Evolutionary conservation across 1,140 invertebrate species (phyloP).

Genomic region (Macrosteles quadrilineatus): DNA sequence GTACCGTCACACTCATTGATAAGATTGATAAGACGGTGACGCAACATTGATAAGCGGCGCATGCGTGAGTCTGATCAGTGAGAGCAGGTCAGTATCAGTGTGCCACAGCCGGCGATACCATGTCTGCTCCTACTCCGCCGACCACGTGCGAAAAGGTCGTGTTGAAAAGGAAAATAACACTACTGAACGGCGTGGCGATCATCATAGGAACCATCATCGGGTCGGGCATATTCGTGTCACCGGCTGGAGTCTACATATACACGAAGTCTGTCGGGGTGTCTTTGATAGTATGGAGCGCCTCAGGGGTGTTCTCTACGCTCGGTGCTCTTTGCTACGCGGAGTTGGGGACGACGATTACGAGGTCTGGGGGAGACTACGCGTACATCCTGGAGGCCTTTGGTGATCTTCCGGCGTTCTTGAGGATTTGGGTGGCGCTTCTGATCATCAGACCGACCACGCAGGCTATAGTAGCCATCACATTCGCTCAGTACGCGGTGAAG

Average conservation of each 20-base stretch:
- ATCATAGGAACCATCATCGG: conserved; percentile 84
- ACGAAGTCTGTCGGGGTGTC: conserved; percentile 67
- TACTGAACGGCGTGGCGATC: conserved; percentile 84
- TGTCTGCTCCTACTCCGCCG: background rate
- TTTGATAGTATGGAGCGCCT: conserved; percentile 71
- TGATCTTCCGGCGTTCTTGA: conserved; percentile 82
- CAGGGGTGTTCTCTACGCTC: conserved; percentile 71
- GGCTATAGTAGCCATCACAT: conserved; percentile 80
- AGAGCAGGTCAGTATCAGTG: background rate
- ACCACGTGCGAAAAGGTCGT: conserved; percentile 55
- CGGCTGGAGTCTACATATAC: conserved; percentile 65
- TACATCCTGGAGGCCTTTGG: conserved; percentile 87
- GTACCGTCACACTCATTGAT: no score
- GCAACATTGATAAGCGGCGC: background rate
- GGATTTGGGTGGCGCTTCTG: conserved; percentile 83
- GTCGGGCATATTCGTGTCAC: conserved; percentile 81
- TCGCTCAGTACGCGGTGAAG: conserved; percentile 76
- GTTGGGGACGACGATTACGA: conserved; percentile 66
- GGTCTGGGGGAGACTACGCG: conserved; percentile 87
- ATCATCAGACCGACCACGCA: conserved; percentile 80
- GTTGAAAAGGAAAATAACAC: conserved; percentile 78
- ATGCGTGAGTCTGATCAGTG: background rate
- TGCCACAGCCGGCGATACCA: background rate
- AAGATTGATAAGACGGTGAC: background rate
- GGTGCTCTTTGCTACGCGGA: conserved; percentile 85